Conservation (phyloP, 2,113 vertebrate genomes). For the Hippocampus mohnikei region DNA sequence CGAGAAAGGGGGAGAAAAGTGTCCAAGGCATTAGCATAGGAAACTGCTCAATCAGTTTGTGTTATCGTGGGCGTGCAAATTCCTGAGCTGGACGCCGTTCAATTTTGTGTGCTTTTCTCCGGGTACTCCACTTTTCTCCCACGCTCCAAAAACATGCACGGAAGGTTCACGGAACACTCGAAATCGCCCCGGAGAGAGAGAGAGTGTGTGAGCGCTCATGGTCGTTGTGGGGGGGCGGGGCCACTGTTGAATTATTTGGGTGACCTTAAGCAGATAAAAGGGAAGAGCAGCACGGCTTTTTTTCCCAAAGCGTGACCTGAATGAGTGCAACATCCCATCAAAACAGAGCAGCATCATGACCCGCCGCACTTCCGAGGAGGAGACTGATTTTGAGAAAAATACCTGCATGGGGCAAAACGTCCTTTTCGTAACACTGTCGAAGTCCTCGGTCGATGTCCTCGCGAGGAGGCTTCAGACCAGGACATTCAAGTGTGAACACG, state of each 20-base stretch:
- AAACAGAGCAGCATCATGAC: neutral
- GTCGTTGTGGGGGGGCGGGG: too few species aligned
- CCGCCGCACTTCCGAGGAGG: neutral
- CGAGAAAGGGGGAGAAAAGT: neutral
- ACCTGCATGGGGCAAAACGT: too few species aligned
- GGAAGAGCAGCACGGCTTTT: slow-evolving; percentile 33
- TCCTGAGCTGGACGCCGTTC: neutral
- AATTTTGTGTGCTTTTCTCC: too few species aligned
- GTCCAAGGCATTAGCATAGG: neutral
- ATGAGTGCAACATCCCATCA: slow-evolving; percentile 11
- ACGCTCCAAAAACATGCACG: too few species aligned
- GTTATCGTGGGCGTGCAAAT: neutral
- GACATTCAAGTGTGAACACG: neutral
- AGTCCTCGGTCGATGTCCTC: neutral
- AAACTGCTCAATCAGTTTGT: neutral
- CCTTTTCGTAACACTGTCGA: neutral
- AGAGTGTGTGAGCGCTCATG: too few species aligned
- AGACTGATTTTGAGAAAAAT: too few species aligned
- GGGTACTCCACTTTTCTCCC: too few species aligned
- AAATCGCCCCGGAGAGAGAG: too few species aligned
- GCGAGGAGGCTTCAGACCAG: neutral
- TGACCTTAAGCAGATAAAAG: slow-evolving; percentile 46
- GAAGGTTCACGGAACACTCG: too few species aligned
- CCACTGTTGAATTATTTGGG: slow-evolving; percentile 1
- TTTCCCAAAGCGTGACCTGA: slow-evolving; percentile 10